Evolutionary conservation across 1,140 invertebrate genomes (phyloP).

Genomic region (Trachelipus rathkii): DNA sequence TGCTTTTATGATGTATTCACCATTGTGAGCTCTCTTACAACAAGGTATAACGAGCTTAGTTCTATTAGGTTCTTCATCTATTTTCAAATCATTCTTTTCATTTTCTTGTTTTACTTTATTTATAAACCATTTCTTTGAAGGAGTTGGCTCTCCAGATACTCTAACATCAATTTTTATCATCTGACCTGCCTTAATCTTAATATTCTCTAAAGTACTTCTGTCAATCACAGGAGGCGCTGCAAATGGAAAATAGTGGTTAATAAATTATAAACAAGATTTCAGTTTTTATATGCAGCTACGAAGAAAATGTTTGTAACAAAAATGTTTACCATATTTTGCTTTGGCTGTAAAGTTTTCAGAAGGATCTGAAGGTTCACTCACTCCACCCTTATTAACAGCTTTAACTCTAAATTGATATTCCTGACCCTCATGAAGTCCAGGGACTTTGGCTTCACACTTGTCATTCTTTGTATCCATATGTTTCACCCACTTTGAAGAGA

Average conservation of each 20-base stretch:
- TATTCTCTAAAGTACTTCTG: constrained; percentile 82
- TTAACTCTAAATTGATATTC: constrained; percentile 95
- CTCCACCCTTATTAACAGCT: constrained; percentile 90
- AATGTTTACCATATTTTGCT: constrained; percentile 66
- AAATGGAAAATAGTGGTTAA: constrained; percentile 22
- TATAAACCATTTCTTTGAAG: constrained; percentile 77
- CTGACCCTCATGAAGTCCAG: constrained; percentile 86
- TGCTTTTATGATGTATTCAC: constrained; percentile 78
- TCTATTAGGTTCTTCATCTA: constrained; percentile 79
- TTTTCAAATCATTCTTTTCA: constrained; percentile 62
- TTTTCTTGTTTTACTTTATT: constrained; percentile 70
- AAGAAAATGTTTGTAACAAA: constrained; percentile 28
- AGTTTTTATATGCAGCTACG: neutral
- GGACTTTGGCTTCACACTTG: constrained; percentile 76
- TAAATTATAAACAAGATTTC: constrained; percentile 24
- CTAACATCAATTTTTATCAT: constrained; percentile 81
- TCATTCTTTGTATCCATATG: constrained; percentile 75
- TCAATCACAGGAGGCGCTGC: constrained; percentile 89
- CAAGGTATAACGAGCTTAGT: constrained; percentile 73
- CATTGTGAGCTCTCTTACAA: constrained; percentile 73
- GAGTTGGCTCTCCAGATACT: constrained; percentile 82
- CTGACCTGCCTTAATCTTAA: constrained; percentile 78
- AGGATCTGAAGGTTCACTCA: constrained; percentile 81
- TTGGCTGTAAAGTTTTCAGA: constrained; percentile 78
- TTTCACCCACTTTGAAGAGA: constrained; percentile 82